Conservation (phyloP, 2,797 vertebrate species). For the Anisognathus igniventris region DNA sequence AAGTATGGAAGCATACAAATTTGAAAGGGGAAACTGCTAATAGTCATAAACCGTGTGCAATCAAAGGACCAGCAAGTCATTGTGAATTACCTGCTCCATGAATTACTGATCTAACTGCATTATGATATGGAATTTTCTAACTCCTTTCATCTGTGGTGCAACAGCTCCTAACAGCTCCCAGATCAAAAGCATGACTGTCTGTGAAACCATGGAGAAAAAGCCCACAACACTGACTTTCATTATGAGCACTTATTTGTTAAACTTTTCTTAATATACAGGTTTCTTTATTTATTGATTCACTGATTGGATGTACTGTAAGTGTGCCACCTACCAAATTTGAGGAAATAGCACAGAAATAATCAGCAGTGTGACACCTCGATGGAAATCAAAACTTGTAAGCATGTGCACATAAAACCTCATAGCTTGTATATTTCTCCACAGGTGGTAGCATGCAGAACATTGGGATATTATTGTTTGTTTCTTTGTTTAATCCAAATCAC, state of each 20-base stretch:
- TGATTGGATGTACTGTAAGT: slow-evolving; percentile 30
- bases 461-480: neutral
- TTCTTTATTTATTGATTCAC: slow-evolving; percentile 26
- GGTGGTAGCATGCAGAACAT: neutral
- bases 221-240: slow-evolving; percentile 12
- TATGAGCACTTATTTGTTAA: slow-evolving; percentile 43
- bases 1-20: slow-evolving; percentile 82
- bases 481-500: neutral
- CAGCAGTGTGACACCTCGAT: neutral
- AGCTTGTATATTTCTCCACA: neutral
- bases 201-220: slow-evolving; percentile 8
- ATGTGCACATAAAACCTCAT: neutral
- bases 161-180: slow-evolving; percentile 71
- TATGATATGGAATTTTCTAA: slow-evolving; percentile 80
- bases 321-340: slow-evolving; percentile 28
- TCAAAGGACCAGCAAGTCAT: slow-evolving; percentile 80
- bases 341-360: slow-evolving; percentile 38
- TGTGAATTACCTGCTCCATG: slow-evolving; percentile 79
- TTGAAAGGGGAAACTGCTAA: slow-evolving; percentile 84
- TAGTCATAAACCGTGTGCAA: slow-evolving; percentile 79
- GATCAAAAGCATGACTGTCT: slow-evolving; percentile 70
- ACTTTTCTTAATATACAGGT: slow-evolving; percentile 9
- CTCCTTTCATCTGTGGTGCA: slow-evolving; percentile 78
- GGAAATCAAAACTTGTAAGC: slow-evolving; percentile 5
- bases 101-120: slow-evolving; percentile 76